Base-by-base conservation (phyloP, 2,888 invertebrate species). In the Drosophila testacea region DNA sequence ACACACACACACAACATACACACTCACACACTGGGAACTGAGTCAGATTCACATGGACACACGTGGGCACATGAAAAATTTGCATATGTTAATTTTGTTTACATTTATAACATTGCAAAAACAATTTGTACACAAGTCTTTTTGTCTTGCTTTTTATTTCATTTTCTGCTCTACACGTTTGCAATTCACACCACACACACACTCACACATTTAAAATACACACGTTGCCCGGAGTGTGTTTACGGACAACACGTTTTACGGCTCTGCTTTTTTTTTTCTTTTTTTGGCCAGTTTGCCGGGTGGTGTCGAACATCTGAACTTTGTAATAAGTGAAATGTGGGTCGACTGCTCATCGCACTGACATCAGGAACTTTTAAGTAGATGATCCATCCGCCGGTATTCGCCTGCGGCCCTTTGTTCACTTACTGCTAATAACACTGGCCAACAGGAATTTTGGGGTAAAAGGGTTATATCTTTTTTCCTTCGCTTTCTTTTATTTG, bases 41-140 rank as follows among this genome's bases (percentile, higher is more conserved):
- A 68, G 64, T 74, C 71, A 76, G 57, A 57, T 30, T 57, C 66
- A 65, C 42, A 68, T 39, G 63, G 39, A 61, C 54, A 70, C 62
- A 70, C 67, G 64, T 63, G 60, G 75, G 61, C 61, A 71, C 55
- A 72, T 69, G 67, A 62, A 56, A 73, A 77, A 86, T 87, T 89
- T 84, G 75, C 87, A 88, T 84, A 81, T 89, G 89, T 79, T 87
- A 80, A 81, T 86, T 81, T 84, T 87, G 86, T 86, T 86, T 89
- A 89, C 86, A 80, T 87, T 80, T 79, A 71, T 78, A 88, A 80
- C 77, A 83, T 71, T 82, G 88, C 77, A 88, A 80, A 82, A 88
- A 73, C 83, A 88, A 77, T 82, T 88, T 70, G 68, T 72, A 69
- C 56, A 73, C 67, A 75, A 72, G 74, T 66, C 70, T 65, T 39